A percentile compares a stretch with the other conserved stretches of the same genome.
Conservation (phyloP, 2,113 vertebrate species). For the Eretmochelys imbricata region DNA sequence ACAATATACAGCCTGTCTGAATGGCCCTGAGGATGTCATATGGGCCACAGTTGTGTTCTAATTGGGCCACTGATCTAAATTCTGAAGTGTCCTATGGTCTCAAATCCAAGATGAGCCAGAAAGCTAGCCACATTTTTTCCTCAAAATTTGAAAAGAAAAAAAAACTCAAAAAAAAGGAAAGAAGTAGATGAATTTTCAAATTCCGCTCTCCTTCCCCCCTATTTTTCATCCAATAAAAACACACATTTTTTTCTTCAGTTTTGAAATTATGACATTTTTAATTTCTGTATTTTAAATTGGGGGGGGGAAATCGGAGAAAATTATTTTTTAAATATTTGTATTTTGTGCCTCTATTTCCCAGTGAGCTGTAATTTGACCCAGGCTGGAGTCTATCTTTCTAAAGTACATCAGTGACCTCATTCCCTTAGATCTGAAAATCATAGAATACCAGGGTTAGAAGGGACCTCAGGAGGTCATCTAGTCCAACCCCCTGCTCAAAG, state of each 20-base stretch:
- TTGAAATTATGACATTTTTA: background rate
- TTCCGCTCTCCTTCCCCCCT: background rate
- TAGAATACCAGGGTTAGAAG: no score
- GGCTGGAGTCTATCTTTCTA: no score
- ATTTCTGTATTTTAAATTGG: conserved; percentile 41
- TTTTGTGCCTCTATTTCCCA: no score
- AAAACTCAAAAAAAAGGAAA: background rate
- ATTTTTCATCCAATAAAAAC: conserved; percentile 47
- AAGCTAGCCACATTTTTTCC: background rate
- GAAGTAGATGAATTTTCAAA: background rate
- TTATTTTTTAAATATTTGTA: no score
- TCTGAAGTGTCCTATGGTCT: conserved; percentile 6
- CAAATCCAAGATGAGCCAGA: conserved; percentile 14
- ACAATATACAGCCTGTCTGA: no score
- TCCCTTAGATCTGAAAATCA: no score
- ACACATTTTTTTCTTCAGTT: conserved; percentile 41
- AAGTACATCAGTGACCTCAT: no score
- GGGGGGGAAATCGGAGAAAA: background rate
- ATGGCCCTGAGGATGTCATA: no score
- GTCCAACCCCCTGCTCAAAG: no score
- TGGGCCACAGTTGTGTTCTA: no score
- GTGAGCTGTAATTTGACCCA: no score
- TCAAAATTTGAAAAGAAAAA: background rate
- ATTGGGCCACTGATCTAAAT: background rate
- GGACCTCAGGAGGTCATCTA: no score